Percentiles rank a stretch among this genome's conserved stretches.
phyloP scores from a whole-genome alignment of 2,888 invertebrate genomes.

The Lysandra bellargus region DNA sequence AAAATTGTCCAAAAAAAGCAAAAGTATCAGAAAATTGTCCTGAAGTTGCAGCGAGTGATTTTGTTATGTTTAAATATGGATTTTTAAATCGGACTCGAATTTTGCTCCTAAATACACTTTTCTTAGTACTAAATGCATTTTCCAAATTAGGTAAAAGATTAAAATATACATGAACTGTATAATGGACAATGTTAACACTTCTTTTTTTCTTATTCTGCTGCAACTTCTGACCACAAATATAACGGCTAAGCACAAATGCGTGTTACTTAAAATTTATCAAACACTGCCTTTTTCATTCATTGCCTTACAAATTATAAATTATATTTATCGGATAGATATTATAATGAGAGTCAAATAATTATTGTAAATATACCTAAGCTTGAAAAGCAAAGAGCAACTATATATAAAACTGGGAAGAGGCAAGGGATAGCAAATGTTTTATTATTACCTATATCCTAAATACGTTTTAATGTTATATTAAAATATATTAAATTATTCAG shows the following conservation, averaged over 20 bases:
- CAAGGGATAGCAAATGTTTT: slow-evolving; percentile 2
- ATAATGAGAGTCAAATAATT: not conserved
- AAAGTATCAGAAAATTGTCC: not conserved
- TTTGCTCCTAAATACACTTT: not conserved
- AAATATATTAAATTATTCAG: too few species aligned
- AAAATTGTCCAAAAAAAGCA: not conserved
- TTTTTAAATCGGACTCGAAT: not conserved
- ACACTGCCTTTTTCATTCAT: slow-evolving; percentile 10
- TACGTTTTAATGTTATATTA: too few species aligned
- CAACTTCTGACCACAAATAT: not conserved
- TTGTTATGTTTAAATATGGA: not conserved
- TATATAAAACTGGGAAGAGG: not conserved
- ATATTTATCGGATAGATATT: not conserved
- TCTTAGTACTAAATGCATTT: too few species aligned
- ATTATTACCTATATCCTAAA: not conserved
- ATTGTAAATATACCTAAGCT: slow-evolving; percentile 2
- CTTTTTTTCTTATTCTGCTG: not conserved
- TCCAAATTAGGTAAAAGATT: too few species aligned
- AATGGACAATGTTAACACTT: not conserved
- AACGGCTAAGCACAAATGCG: slow-evolving; percentile 1
- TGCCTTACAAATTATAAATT: slow-evolving; percentile 2
- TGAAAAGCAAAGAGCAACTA: not conserved
- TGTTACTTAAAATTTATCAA: slow-evolving; percentile 4
- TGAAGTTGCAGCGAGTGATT: not conserved
- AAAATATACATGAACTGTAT: not conserved